Percentiles rank a stretch among this genome's conserved stretches.
Conservation (phyloP, 1,140 invertebrate species). For the Pogonognathellus flavescens region DNA sequence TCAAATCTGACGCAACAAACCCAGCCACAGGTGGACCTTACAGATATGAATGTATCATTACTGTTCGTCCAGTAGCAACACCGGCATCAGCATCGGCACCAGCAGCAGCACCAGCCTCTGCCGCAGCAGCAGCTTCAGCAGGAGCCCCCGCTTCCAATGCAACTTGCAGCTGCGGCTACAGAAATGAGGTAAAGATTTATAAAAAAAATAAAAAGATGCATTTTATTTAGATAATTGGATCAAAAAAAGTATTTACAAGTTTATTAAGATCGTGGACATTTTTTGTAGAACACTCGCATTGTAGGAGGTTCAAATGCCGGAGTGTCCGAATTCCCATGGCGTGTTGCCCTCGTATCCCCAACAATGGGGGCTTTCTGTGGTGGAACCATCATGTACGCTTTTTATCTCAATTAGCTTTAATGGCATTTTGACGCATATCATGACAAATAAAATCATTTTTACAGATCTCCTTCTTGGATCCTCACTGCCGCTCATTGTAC, state of each 20-base stretch:
- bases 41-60: slow-evolving; percentile 52
- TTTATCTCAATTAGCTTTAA: neutral
- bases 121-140: neutral
- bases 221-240: too few relatives aligned
- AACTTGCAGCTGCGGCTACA: slow-evolving; percentile 52
- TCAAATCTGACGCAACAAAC: slow-evolving; percentile 41
- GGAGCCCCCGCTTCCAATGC: neutral
- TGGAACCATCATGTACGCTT: slow-evolving; percentile 67
- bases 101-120: neutral
- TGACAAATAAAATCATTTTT: slow-evolving; percentile 68
- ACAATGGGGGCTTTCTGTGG: slow-evolving; percentile 70
- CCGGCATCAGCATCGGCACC: neutral
- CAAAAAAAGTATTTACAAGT: too few relatives aligned
- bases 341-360: slow-evolving; percentile 39
- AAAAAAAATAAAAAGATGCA: too few relatives aligned
- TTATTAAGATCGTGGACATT: neutral
- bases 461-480: slow-evolving; percentile 75
- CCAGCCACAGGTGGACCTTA: neutral
- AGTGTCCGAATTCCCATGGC: slow-evolving; percentile 77
- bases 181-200: slow-evolving; percentile 42
- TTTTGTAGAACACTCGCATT: slow-evolving; percentile 71
- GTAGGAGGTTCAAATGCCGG: slow-evolving; percentile 75
- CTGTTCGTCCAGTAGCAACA: neutral
- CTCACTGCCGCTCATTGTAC: slow-evolving; percentile 74
- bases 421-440: too few relatives aligned